These are phyloP conservation scores for Pocillopora meandrina DNA, from an alignment of 92 coral and sea anemone genomes.

Conservation along the genomic window DNA sequence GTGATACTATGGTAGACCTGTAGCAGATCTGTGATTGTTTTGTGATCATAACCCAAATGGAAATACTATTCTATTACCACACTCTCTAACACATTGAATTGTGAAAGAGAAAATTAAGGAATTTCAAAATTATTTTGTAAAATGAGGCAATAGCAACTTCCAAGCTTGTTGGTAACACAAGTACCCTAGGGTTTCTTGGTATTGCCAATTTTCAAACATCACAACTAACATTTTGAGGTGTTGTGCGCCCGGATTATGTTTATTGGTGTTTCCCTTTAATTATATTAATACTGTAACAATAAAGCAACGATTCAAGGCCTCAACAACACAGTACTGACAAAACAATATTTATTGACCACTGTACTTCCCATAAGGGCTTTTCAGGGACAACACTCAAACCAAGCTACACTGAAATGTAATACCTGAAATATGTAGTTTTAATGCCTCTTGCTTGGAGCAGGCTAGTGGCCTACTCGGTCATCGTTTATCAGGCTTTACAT, in stretches of 20 bases:
- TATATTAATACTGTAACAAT: too few relatives aligned
- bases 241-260: not conserved
- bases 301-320: too few relatives aligned
- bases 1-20: too few relatives aligned
- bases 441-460: not conserved
- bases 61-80: conserved; percentile 57
- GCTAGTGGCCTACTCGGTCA: not conserved
- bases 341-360: not conserved
- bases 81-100: conserved; percentile 25
- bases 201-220: conserved; percentile 1
- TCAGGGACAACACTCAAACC: too few relatives aligned
- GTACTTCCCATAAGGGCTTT: not conserved
- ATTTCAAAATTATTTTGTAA: not conserved
- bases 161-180: not conserved
- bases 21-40: too few relatives aligned
- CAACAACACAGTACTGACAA: too few relatives aligned
- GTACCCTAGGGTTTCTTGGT: not conserved
- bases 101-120: not conserved
- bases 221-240: not conserved
- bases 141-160: not conserved
- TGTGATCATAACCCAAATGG: too few relatives aligned
- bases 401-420: too few relatives aligned
- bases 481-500: conserved; percentile 1
- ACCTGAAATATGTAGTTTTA: not conserved
- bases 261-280: not conserved